phyloP scores from a whole-genome alignment of 2,113 vertebrate genomes.

The Bubo bubo region DNA sequence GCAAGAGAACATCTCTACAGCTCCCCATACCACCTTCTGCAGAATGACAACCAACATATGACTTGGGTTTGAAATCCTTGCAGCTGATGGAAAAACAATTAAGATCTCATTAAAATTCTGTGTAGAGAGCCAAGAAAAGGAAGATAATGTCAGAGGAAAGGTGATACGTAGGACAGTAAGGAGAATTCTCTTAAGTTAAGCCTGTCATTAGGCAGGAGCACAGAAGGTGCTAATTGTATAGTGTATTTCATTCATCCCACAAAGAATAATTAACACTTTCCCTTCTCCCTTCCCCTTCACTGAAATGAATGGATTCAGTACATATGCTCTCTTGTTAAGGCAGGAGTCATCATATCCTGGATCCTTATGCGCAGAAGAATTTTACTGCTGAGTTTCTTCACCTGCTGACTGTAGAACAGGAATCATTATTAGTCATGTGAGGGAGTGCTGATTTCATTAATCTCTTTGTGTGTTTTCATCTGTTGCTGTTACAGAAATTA shows the following conservation, averaged over 20 bases:
- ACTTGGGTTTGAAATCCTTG: slow-evolving; percentile 52
- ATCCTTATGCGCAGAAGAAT: background rate
- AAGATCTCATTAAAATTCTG: slow-evolving; percentile 61
- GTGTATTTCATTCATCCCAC: slow-evolving; percentile 44
- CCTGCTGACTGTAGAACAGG: background rate
- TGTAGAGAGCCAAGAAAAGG: slow-evolving; percentile 41
- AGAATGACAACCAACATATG: slow-evolving; percentile 66
- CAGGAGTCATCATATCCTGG: background rate
- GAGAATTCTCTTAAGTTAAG: slow-evolving; percentile 50
- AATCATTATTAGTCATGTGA: background rate
- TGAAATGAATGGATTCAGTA: background rate
- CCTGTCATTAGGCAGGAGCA: slow-evolving; percentile 42
- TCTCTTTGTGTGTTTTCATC: background rate
- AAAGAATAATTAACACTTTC: slow-evolving; percentile 58
- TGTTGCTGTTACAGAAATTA: background rate
- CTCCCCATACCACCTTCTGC: slow-evolving; percentile 50
- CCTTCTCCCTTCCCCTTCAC: background rate
- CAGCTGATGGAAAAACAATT: slow-evolving; percentile 65
- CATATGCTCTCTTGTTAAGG: background rate
- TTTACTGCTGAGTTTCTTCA: background rate
- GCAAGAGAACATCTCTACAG: slow-evolving; percentile 58
- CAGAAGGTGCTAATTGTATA: slow-evolving; percentile 53
- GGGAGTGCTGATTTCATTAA: background rate
- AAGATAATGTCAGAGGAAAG: slow-evolving; percentile 59
- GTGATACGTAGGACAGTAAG: slow-evolving; percentile 35